These are phyloP conservation scores for Aspidiotus rigidus DNA, from an alignment of 2,888 invertebrate species.

Conservation along the genomic window DNA sequence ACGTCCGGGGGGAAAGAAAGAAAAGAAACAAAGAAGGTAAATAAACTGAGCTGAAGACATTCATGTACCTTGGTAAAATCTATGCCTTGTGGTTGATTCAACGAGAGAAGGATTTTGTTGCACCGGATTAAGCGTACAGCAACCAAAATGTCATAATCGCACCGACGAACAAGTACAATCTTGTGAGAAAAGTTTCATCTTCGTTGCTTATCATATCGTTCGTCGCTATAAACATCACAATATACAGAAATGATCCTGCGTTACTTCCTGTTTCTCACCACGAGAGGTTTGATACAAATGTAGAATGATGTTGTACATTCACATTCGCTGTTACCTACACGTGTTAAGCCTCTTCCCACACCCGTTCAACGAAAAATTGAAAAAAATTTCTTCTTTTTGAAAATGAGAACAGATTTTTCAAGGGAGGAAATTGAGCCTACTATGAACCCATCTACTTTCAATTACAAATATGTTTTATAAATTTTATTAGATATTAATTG, in stretches of 20 bases:
- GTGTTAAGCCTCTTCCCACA: too few relatives aligned
- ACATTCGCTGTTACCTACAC: too few relatives aligned
- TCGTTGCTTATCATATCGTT: conserved; percentile 23
- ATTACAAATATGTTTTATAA: too few relatives aligned
- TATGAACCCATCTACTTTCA: too few relatives aligned
- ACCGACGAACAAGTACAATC: conserved; percentile 22
- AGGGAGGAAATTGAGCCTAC: too few relatives aligned
- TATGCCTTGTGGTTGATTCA: not conserved
- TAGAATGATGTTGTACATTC: too few relatives aligned
- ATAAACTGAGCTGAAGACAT: conserved; percentile 10
- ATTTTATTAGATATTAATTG: too few relatives aligned
- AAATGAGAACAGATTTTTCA: too few relatives aligned
- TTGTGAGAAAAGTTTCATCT: conserved; percentile 27
- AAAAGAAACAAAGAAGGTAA: conserved; percentile 4
- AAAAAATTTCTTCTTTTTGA: too few relatives aligned
- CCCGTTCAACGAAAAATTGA: too few relatives aligned
- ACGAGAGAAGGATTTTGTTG: not conserved
- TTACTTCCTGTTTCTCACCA: not conserved
- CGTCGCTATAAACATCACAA: conserved; percentile 19
- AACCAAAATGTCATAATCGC: conserved; percentile 21
- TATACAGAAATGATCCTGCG: conserved; percentile 1
- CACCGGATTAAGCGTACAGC: conserved; percentile 25
- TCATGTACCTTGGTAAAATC: too few relatives aligned
- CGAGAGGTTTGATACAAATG: too few relatives aligned
- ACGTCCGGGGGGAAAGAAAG: conserved; percentile 1